These are phyloP conservation scores for Hapalemur alaotrensis DNA, from an alignment of 2,797 vertebrate genomes.

Conservation along the genomic window DNA sequence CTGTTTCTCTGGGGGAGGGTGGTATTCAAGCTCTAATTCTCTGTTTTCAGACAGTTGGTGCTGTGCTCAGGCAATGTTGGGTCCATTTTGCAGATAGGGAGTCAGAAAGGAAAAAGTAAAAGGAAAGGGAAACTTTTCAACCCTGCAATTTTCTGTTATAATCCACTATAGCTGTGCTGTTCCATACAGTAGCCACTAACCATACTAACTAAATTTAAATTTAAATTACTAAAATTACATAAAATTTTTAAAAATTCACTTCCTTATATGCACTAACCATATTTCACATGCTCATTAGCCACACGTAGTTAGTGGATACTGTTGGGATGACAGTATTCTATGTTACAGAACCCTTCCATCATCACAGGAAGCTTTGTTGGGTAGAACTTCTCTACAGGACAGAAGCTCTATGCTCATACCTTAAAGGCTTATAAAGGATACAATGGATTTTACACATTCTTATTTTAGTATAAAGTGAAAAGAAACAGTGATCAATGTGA, in stretches of 20 bases:
- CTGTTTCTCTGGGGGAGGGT: not conserved
- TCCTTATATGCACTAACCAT: not conserved
- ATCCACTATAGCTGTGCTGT: not conserved
- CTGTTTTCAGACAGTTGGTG: not conserved
- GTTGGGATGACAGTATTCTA: not conserved
- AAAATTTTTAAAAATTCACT: not conserved
- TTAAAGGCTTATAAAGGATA: not conserved
- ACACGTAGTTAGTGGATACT: not conserved
- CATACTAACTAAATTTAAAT: not conserved
- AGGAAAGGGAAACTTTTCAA: not conserved
- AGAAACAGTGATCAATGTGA: not conserved
- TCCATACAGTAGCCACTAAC: not conserved
- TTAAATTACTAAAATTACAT: conserved; percentile 8
- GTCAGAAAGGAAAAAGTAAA: not conserved
- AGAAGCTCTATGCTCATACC: not conserved
- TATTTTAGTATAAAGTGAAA: not conserved
- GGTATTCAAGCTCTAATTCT: not conserved
- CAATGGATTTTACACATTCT: not conserved
- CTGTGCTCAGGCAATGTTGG: not conserved
- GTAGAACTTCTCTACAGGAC: not conserved
- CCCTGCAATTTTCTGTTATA: not conserved
- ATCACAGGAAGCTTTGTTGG: not conserved
- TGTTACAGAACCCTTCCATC: not conserved
- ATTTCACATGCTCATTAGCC: not conserved
- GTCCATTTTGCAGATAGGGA: not conserved